Base-by-base conservation (phyloP, 2,113 vertebrate species). In the Leiothrix lutea region DNA sequence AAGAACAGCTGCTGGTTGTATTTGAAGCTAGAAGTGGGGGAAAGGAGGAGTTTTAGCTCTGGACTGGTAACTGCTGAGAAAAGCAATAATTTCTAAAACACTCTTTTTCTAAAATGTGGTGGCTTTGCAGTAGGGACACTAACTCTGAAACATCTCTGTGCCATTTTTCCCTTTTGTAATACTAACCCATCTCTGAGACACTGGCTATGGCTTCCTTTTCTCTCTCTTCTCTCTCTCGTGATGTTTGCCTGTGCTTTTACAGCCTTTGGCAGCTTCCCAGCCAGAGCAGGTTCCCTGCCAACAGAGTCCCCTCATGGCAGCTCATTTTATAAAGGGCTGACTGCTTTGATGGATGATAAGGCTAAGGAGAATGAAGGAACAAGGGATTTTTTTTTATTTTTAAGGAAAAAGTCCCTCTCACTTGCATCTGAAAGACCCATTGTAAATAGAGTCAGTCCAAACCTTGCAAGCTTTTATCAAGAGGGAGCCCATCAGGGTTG, bases 231-330 rank as follows among this genome's bases (percentile, higher is more conserved):
- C n/a, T 35, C 42, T 20, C 22, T 26, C 2, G 0, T 88, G 58
- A 62, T 90, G 44, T 90, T 94, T 97, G 80, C 73, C 81, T 86
- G 38, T 61, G 58, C 50, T 94, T 92, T 91, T 77, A 36, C 66
- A 80, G 85, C 80, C 85, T 62, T 89, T 96, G 96, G 92, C 95
- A 96, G 79, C 79, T 86, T 90, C 90, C 91, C 93, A 97, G 93
- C 35, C 79, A 70, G 71, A 83, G 71, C 79, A 95, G 78, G 58
- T 91, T 91, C 58, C 81, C 67, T 94, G 92, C 90, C 91, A 96
- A 62, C 84, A 87, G 57, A 28, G 28, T 96, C 69, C 48, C 29
- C 65, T 75, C 74, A 82, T 45, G 47, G 78, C 56, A 62, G 35
- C 48, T 85, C 4, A 0, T 70, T 87, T 82, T 92, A 90, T 80